Base-by-base conservation (phyloP, 1,140 invertebrate genomes). In the Dinoponera quadriceps region DNA sequence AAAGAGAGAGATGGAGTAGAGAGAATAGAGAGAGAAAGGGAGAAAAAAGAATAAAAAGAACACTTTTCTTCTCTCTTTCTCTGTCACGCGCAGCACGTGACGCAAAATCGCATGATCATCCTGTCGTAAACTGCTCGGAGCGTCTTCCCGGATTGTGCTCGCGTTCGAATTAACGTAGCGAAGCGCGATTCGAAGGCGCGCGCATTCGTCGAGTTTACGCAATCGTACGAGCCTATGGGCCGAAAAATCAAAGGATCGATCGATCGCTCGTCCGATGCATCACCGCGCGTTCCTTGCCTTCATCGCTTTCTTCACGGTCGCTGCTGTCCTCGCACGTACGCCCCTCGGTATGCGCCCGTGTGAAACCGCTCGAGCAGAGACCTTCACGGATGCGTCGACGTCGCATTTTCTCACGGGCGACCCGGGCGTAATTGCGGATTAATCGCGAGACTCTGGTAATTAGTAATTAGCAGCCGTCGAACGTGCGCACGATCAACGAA, bases 71-170 rank as follows among this genome's bases (percentile, higher is more conserved):
- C 38, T 11, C 38, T 44, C 7, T 44, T 27, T 7, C 59, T 29
- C 59, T 27, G 57, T 55, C 55, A 33, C 55, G 71, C 59, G 72
- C 33, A 3, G 38, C 72, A 62, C 73, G 59, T 63, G 73, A 75
- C n/a, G 27, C 73, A 25, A 14, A 63, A 63, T 75, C 14, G 44
- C 44, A 27, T 60, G 33, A 74, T 59, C n/a, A n/a, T 7, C 13
- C 18, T 13, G 51, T 29, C 68, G 68, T 18, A 55, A 72, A 22
- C 51, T 38, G n/a, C 29, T 33, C 11, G 18, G 0, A 14, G 38
- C 22, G 11, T 57, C n/a, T 11, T 44, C 18, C 20, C 54, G 27
- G 22, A 2, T 11, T 29, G 49, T 54, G 3, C 33, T 71, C 49
- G 63, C 33, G 38, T 13, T 14, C 20, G 27, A 33, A 7, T 22